Base-by-base conservation (phyloP, 2,797 vertebrate genomes). In the Helostoma temminkii region DNA sequence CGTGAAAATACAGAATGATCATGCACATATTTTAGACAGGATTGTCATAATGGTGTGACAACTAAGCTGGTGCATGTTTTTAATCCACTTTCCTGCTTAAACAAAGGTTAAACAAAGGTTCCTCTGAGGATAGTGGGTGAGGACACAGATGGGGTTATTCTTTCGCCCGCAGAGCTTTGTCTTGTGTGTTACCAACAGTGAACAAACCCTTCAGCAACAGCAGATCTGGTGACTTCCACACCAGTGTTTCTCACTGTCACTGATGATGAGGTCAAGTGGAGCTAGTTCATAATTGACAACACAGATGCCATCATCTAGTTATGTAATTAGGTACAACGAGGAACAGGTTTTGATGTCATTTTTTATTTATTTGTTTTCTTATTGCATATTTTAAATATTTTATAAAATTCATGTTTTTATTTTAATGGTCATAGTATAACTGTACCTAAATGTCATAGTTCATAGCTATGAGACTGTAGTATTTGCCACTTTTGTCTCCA, bases 101-200 rank as follows among this genome's bases (percentile, higher is more conserved):
- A 60, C 64, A 48, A 70, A 67, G 64, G 43, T 61, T 59, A 34
- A 34, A 34, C 49, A 21, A 10, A 56, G 36, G 28, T 55, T 74
- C 32, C 32, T 62, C 2, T 58, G 45, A 78, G 63, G 58, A 73
- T 32, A 19, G 32, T 47, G 43, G 41, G 25, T 1, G 42, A 66
- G 65, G 66, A 72, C 55, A 56, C 66, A 84, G 77, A 78, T 80
- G 66, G 37, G 69, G 48, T 66, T 66, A 37, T 66, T 67, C 11
- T 48, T 47, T 62, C 22, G 34, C 60, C 43, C 19, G 8, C 9
- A 22, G 65, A 30, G 70, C 63, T 58, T 64, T 57, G 26, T 39
- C 45, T 45, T 55, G 34, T 73, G 60, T 50, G 50, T 71, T 71
- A 65, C 26, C 22, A 46, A 68, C 41, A 49, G 56, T 47, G 49